A percentile compares a stretch with the other conserved stretches of the same genome.
phyloP scores from a whole-genome alignment of 2,797 vertebrate genomes.

The Hafferia zeledoni region DNA sequence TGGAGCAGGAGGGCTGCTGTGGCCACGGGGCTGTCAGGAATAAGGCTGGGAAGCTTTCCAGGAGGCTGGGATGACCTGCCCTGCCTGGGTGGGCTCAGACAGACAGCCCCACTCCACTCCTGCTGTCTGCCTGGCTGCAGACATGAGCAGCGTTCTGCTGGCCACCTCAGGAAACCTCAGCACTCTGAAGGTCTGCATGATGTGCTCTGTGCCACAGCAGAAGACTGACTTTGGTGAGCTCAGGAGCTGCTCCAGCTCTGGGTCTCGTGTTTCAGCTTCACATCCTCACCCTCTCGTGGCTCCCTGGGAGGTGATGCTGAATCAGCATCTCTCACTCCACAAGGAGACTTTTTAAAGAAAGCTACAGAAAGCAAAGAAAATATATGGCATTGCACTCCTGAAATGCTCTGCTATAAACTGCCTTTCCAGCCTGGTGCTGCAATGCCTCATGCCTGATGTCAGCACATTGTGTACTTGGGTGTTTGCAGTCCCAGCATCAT shows the following conservation, averaged over 20 bases:
- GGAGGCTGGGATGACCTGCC: not conserved
- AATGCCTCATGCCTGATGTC: not conserved
- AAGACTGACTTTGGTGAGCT: not conserved
- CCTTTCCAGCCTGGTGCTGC: not conserved
- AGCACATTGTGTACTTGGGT: not conserved
- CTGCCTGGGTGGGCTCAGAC: constrained; percentile 30
- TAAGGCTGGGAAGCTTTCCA: not conserved
- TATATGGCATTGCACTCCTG: not conserved
- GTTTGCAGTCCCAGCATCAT: not conserved
- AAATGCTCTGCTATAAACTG: not conserved
- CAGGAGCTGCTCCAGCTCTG: not conserved
- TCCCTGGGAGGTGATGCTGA: constrained; percentile 8
- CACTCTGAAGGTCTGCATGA: not conserved
- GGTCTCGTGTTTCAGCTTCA: not conserved
- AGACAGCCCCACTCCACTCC: not conserved
- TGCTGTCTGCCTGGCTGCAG: not conserved
- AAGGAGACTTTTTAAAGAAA: not conserved
- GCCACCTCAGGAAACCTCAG: constrained; percentile 4
- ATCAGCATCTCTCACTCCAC: not conserved
- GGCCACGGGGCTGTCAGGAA: not conserved
- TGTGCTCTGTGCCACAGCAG: not conserved
- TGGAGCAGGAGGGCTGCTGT: not conserved
- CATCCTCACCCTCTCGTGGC: not conserved
- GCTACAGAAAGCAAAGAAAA: constrained; percentile 16
- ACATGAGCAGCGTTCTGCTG: not conserved